phyloP scores from a whole-genome alignment of 2,113 vertebrate species.

The Ptychochromis oligacanthus region DNA sequence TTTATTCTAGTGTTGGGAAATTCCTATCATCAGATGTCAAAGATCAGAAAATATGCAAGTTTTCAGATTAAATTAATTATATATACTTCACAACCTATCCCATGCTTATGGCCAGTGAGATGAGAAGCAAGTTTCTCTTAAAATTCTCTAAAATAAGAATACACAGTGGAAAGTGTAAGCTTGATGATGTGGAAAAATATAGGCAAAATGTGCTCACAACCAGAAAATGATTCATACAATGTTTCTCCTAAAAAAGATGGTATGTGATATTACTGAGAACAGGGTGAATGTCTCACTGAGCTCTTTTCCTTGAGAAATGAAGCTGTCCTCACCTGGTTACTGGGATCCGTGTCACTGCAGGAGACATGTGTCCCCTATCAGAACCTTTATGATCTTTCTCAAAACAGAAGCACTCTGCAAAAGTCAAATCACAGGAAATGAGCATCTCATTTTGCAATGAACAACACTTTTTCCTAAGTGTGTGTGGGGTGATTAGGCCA shows the following conservation, averaged over 20 bases:
- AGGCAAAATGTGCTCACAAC: background rate
- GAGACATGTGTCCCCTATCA: conserved; percentile 53
- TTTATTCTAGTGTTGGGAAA: background rate
- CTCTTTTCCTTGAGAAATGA: background rate
- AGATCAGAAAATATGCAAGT: background rate
- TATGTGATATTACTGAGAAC: too few relatives aligned
- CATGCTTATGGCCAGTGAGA: background rate
- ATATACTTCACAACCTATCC: background rate
- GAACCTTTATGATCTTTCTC: conserved; percentile 77
- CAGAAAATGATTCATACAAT: background rate
- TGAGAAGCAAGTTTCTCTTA: background rate
- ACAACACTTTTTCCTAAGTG: background rate
- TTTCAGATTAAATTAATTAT: background rate
- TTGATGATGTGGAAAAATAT: background rate
- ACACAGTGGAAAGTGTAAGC: background rate
- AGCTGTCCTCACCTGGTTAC: conserved; percentile 70
- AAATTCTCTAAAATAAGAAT: background rate
- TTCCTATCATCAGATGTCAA: background rate
- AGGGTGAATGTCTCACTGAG: background rate
- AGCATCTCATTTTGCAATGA: background rate
- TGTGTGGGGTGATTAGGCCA: conserved; percentile 1
- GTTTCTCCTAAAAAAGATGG: background rate
- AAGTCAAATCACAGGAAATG: conserved; percentile 26
- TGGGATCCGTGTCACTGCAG: conserved; percentile 43
- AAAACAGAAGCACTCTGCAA: conserved; percentile 85